A percentile compares a stretch with the other conserved stretches of the same genome.
These are phyloP conservation scores for Pseudococcus viburni DNA, from an alignment of 2,888 invertebrate genomes.

Conservation along the genomic window DNA sequence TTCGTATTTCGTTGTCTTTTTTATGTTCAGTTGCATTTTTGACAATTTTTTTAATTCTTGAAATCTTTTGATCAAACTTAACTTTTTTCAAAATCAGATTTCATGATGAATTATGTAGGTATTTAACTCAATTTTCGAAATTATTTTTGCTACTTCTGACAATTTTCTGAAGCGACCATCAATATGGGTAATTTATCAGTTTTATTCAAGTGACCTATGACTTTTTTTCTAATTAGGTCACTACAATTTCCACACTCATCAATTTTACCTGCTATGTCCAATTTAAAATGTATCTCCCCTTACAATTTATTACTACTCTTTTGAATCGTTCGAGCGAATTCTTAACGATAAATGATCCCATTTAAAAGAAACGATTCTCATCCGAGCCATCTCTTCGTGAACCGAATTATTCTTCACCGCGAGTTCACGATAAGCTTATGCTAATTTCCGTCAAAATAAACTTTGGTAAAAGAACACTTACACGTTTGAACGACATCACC, in stretches of 20 bases:
- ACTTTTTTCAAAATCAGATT: too few species aligned
- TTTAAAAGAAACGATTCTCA: not conserved
- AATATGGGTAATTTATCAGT: not conserved
- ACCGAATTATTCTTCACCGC: not conserved
- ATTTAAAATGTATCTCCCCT: not conserved
- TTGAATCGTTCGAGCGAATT: not conserved
- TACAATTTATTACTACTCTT: not conserved
- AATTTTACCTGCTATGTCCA: not conserved
- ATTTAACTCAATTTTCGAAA: too few species aligned
- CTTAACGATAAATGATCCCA: not conserved
- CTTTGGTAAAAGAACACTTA: constrained; percentile 11
- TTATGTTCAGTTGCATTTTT: too few species aligned
- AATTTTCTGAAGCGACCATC: not conserved
- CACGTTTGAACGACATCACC: constrained; percentile 18
- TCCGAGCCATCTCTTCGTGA: not conserved
- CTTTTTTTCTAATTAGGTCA: not conserved
- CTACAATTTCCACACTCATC: not conserved
- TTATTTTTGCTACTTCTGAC: not conserved
- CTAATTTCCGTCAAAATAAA: constrained; percentile 2
- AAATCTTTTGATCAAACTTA: too few species aligned
- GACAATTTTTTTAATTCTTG: too few species aligned
- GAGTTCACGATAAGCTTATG: not conserved
- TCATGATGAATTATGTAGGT: too few species aligned
- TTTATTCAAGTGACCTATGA: not conserved
- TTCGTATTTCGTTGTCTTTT: too few species aligned